phyloP scores from a whole-genome alignment of 2,888 invertebrate species.

The Cantharis flavilabris region DNA sequence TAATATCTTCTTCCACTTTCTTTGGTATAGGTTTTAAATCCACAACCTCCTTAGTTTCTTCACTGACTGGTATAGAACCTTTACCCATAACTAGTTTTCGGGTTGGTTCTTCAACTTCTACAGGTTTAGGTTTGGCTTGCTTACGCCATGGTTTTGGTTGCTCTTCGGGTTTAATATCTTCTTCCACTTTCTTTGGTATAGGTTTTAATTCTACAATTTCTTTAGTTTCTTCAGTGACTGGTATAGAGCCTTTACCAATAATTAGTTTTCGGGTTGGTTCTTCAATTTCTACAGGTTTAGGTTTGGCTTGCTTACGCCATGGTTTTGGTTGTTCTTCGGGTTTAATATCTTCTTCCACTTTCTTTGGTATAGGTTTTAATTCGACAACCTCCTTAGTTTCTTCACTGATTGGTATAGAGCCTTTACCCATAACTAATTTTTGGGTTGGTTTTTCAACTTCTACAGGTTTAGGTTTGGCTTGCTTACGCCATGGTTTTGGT shows the following conservation, averaged over 20 bases:
- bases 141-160: constrained; percentile 42
- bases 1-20: constrained; percentile 28
- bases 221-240: constrained; percentile 43
- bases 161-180: constrained; percentile 28
- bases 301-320: constrained; percentile 53
- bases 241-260: constrained; percentile 52
- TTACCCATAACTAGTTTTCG: constrained; percentile 49
- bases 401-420: constrained; percentile 49
- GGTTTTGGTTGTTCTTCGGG: constrained; percentile 43
- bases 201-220: constrained; percentile 51
- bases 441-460: constrained; percentile 44
- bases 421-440: constrained; percentile 49
- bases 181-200: constrained; percentile 36
- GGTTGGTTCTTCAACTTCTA: constrained; percentile 40
- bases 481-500: constrained; percentile 46
- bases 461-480: constrained; percentile 47
- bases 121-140: constrained; percentile 51
- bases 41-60: constrained; percentile 46
- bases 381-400: constrained; percentile 46
- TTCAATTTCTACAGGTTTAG: constrained; percentile 40
- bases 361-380: constrained; percentile 47
- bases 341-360: constrained; percentile 24
- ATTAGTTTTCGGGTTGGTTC: constrained; percentile 47
- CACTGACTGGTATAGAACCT: constrained; percentile 47
- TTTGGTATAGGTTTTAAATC: constrained; percentile 50